Base-by-base conservation (phyloP, 1,140 invertebrate species). In the Lepidurus arcticus region DNA sequence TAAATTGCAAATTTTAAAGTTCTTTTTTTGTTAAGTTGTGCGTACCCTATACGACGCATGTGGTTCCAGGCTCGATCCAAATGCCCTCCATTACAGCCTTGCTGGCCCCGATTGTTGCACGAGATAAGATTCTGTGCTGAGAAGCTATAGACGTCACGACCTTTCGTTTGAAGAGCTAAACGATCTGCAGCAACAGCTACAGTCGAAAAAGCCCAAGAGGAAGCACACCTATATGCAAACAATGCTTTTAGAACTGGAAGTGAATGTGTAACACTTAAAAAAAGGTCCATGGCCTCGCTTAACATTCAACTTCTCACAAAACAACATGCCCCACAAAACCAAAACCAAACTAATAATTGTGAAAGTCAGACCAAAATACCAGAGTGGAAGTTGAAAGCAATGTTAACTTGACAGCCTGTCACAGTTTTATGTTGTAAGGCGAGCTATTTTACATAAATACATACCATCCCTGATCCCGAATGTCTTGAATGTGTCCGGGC, bases 121-220 rank as follows among this genome's bases (percentile, higher is more conserved):
- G 93, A 93, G 1, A 98, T 83, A 1, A 98, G 85, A 80, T 95
- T 91, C 83, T 98, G 95, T 0, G 93, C 88, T 76, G 94, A 94
- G 6, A 98, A 85, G 10, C 87, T 81, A 0, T 91, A 87, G 1
- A 86, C 85, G 82, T 95, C 91, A 9, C 85, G 85, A 1, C 94
- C 94, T 80, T 91, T 90, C 9, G 93, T 95, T 85, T 95, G 91
- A 76, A 97, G 93, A 6, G 90, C 90, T 81, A 88, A 90, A 42
- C 88, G 82, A 82, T 89, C 88, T 0, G 85, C 82, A 77, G 91
- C 91, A n/a, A 94, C 90, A 3, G 89, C 90, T 11, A 91, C 90
- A 0, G 95, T 94, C 0, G 93, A 93, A 47, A 98, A 89, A 0
- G 95, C 95, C 96, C 96, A 98, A 1, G 95, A 97, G 0, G 94